A percentile compares a stretch with the other conserved stretches of the same genome.
Conservation (phyloP, 2,888 invertebrate species). For the Glyphotaelius pellucidus region DNA sequence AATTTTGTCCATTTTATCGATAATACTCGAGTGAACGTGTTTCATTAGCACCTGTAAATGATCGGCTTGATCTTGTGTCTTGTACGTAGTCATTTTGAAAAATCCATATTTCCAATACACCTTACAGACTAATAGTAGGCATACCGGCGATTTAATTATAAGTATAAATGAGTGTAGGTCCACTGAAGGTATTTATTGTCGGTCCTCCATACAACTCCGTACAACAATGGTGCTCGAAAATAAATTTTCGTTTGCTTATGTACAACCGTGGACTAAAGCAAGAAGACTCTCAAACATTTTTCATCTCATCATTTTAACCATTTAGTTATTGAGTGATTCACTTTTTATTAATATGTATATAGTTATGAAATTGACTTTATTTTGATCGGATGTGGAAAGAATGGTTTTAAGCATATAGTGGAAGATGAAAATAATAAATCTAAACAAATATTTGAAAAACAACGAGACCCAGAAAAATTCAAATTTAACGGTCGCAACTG, state of each 20-base stretch:
- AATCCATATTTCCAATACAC: conserved; percentile 36
- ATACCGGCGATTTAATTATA: conserved; percentile 60
- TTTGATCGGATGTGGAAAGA: no score
- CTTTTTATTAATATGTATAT: no score
- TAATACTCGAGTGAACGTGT: not conserved
- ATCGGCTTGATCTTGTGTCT: not conserved
- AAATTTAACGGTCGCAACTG: no score
- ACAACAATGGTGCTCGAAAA: conserved; percentile 43
- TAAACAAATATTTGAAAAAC: no score
- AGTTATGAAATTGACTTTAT: no score
- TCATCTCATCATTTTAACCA: no score
- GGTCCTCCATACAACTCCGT: conserved; percentile 41
- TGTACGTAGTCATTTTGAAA: not conserved
- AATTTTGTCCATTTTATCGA: not conserved
- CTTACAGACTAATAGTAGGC: conserved; percentile 53
- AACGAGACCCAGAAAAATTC: no score
- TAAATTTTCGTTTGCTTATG: conserved; percentile 45
- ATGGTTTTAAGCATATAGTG: no score
- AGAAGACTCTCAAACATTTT: not conserved
- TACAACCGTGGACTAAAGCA: conserved; percentile 26
- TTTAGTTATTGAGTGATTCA: no score
- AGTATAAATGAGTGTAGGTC: conserved; percentile 44
- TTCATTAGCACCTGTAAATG: not conserved
- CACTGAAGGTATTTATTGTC: conserved; percentile 45
- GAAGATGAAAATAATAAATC: no score